Conservation (phyloP, 2,888 invertebrate species). For the Stenoptilia bipunctidactyla region DNA sequence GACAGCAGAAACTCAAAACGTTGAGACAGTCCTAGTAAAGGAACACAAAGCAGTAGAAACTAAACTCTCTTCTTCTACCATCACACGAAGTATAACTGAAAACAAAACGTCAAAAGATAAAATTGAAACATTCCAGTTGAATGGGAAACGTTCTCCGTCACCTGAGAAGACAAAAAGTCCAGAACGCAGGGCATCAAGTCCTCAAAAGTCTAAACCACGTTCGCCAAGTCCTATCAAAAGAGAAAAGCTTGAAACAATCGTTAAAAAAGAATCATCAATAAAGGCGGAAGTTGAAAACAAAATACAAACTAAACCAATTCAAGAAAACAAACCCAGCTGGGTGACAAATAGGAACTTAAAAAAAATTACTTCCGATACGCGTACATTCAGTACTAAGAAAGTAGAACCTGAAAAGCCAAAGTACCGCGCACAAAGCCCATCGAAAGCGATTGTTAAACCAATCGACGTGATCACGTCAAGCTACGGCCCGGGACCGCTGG, state of each 20-base stretch:
- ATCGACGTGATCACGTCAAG: slow-evolving; percentile 82
- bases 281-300: slow-evolving; percentile 46
- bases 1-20: slow-evolving; percentile 11
- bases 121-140: slow-evolving; percentile 35
- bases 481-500: slow-evolving; percentile 86
- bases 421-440: slow-evolving; percentile 46
- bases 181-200: slow-evolving; percentile 19
- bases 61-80: slow-evolving; percentile 24
- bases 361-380: slow-evolving; percentile 56
- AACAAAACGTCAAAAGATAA: slow-evolving; percentile 38
- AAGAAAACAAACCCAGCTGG: slow-evolving; percentile 74
- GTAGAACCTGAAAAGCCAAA: slow-evolving; percentile 50
- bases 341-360: slow-evolving; percentile 71
- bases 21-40: slow-evolving; percentile 14
- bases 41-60: slow-evolving; percentile 22
- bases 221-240: slow-evolving; percentile 43
- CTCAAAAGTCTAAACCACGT: slow-evolving; percentile 25
- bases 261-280: slow-evolving; percentile 38
- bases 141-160: slow-evolving; percentile 45
- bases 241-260: slow-evolving; percentile 26
- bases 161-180: slow-evolving; percentile 33
- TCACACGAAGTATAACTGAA: slow-evolving; percentile 29
- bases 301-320: slow-evolving; percentile 34
- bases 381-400: slow-evolving; percentile 46
- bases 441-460: slow-evolving; percentile 50